Evolutionary conservation across 2,113 vertebrate genomes (phyloP).

Genomic region (Lycaon pictus): DNA sequence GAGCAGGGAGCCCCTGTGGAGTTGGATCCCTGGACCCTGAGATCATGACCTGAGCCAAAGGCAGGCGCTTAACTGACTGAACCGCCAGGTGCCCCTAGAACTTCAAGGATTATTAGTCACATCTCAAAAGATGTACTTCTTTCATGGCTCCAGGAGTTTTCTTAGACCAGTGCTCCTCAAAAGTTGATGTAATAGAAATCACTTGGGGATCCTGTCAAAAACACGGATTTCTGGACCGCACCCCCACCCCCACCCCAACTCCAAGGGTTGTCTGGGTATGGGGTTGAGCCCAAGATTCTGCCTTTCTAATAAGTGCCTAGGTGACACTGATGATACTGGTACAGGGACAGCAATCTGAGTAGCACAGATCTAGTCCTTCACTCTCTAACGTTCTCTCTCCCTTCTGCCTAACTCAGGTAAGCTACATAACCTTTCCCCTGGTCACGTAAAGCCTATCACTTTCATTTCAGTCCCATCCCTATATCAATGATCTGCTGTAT

Average conservation of each 20-base stretch:
- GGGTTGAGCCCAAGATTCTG: neutral
- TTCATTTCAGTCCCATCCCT: neutral
- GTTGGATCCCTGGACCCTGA: too few relatives aligned
- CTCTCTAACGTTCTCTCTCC: neutral
- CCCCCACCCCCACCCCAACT: too few relatives aligned
- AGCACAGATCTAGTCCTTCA: neutral
- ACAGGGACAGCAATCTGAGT: neutral
- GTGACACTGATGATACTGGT: neutral
- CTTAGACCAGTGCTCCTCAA: neutral
- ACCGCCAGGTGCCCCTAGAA: neutral
- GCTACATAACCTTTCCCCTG: neutral
- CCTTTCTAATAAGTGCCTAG: neutral
- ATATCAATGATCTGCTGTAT: neutral
- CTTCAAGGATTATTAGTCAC: neutral
- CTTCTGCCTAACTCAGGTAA: neutral
- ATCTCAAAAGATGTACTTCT: constrained; percentile 22
- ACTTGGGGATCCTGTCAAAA: neutral
- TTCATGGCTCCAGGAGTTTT: neutral
- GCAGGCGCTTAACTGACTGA: too few relatives aligned
- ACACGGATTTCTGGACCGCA: neutral
- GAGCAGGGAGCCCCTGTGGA: too few relatives aligned
- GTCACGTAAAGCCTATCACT: neutral
- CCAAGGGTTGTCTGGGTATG: neutral
- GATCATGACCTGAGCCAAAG: too few relatives aligned
- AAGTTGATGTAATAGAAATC: neutral